Conservation (phyloP, 2,113 vertebrate species). For the Hystrix brachyura region DNA sequence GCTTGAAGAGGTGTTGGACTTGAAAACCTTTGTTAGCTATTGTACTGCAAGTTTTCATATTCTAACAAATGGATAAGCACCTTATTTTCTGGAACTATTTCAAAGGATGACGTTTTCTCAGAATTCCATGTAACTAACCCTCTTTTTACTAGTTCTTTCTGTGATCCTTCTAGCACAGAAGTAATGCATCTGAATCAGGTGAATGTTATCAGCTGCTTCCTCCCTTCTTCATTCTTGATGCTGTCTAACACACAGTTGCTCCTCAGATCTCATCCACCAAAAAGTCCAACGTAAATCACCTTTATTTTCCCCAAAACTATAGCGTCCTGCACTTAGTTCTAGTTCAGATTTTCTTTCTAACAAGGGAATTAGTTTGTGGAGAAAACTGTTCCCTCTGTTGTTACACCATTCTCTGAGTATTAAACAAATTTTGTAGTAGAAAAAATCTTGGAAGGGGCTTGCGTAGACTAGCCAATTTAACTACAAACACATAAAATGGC, state of each 20-base stretch:
- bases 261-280: constrained; percentile 61
- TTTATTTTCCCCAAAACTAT: constrained; percentile 77
- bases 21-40: background rate
- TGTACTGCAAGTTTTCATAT: background rate
- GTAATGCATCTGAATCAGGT: background rate
- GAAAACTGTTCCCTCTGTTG: constrained; percentile 62
- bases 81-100: background rate
- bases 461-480: background rate
- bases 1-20: background rate
- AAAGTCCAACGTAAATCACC: constrained; percentile 66
- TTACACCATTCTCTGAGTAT: constrained; percentile 33
- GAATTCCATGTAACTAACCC: background rate
- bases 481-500: background rate
- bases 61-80: background rate
- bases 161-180: background rate
- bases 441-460: background rate
- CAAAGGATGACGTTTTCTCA: background rate
- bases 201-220: background rate
- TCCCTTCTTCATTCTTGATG: background rate
- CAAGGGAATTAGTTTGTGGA: constrained; percentile 71
- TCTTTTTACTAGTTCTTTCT: background rate
- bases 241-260: background rate
- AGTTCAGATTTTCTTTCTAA: constrained; percentile 79
- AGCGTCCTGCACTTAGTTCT: constrained; percentile 72
- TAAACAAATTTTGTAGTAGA: constrained; percentile 20